These are phyloP conservation scores for Pteronura brasiliensis DNA, from an alignment of 2,113 vertebrate genomes.

Conservation along the genomic window DNA sequence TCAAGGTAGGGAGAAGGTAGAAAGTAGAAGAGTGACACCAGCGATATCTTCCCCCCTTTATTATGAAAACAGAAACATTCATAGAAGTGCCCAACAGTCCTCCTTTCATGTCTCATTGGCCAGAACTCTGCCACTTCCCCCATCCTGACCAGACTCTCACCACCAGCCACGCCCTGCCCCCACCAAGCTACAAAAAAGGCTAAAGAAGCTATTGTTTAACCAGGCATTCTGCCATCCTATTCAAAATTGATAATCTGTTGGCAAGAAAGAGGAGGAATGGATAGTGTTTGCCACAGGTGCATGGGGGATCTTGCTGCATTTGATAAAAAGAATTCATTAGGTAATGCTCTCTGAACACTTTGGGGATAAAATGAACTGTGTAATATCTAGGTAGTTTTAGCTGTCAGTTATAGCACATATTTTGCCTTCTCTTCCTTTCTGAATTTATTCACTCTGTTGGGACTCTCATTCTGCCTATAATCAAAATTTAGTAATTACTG, in stretches of 20 bases:
- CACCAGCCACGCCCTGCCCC: background rate
- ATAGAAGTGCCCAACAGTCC: background rate
- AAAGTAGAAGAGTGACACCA: background rate
- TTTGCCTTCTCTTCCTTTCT: background rate
- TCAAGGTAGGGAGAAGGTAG: background rate
- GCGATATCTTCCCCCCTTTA: background rate
- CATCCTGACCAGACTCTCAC: background rate
- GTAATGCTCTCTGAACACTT: background rate
- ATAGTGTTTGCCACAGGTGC: slow-evolving; percentile 48
- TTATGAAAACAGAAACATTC: slow-evolving; percentile 8
- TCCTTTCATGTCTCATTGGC: background rate
- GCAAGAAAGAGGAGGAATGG: background rate
- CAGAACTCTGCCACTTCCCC: background rate
- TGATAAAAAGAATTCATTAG: slow-evolving; percentile 38
- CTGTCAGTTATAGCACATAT: slow-evolving; percentile 21
- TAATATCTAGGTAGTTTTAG: background rate
- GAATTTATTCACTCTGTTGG: background rate
- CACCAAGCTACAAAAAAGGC: background rate
- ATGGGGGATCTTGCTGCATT: background rate
- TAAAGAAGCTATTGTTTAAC: background rate
- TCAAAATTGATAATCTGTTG: slow-evolving; percentile 26
- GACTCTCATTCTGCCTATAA: slow-evolving; percentile 53
- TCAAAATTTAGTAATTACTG: slow-evolving; percentile 50
- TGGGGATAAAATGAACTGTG: slow-evolving; percentile 12
- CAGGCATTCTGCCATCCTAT: background rate